Base-by-base conservation (phyloP, 2,113 vertebrate genomes). In the Elgaria multicarinata region DNA sequence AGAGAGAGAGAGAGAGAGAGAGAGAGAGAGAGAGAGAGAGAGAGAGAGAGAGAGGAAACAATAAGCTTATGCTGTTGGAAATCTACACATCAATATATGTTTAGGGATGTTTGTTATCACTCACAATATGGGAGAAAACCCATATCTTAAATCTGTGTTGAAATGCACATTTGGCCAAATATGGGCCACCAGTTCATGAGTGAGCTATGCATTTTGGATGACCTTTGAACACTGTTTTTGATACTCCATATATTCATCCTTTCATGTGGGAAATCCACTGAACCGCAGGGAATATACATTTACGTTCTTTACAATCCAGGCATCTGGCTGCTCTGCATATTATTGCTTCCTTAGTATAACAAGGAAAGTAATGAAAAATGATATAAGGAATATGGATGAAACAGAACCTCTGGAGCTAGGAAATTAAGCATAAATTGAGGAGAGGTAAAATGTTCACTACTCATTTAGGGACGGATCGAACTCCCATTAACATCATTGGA, bases 291-390 rank as follows among this genome's bases (percentile, higher is more conserved):
- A 94, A 86, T 85, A 76, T 86, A 86, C 92, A 90, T 94, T n/a
- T 91, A 78, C 86, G 14, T 75, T 88, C 74, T 87, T 71, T 93
- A 89, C 80, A 90, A 90, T 89, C 91, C 93, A 58, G 92, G 86
- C 93, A 93, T 95, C 93, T 82, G 90, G 92, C 93, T 94, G 91
- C 88, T 94, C 92, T 95, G 90, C 94, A 94, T 93, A 94, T 93
- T 95, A 94, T 77, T 87, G 58, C 71, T 93, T 94, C 93, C 94
- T 96, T 96, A 95, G 93, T 93, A 95, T 95, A 96, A 96, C 93
- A 95, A 94, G 62, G 86, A 95, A 90, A 94, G 55, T 84, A 79
- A 94, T 91, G 87, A 93, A 93, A 95, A 84, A 88, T 94, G 89
- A 91, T 83, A 92, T 80, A 90, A 90, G 90, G 84, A 93, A 91